Evolutionary conservation across 35 echinoderm and acorn worm species (phyloP).

Genomic region (Antedon bifida): DNA sequence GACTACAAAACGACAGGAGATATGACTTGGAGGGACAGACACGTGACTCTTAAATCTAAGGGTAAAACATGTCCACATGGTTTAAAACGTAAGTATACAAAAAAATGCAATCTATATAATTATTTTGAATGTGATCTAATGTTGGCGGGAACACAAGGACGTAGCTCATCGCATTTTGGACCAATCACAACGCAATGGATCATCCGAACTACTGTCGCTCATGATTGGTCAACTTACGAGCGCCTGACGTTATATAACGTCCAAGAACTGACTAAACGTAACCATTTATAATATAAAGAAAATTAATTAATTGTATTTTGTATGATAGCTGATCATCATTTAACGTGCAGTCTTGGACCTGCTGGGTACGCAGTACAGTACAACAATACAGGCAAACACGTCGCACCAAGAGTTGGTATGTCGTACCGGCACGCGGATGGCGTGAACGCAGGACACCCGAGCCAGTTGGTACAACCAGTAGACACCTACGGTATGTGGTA

Average conservation of each 20-base stretch:
- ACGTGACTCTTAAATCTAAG: conserved; percentile 57
- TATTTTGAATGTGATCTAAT: too few relatives aligned
- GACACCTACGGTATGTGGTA: conserved; percentile 60
- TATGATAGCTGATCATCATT: conserved; percentile 20
- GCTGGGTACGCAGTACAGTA: conserved; percentile 51
- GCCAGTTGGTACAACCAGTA: conserved; percentile 40
- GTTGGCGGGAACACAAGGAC: too few relatives aligned
- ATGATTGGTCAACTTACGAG: too few relatives aligned
- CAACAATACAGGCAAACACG: conserved; percentile 75
- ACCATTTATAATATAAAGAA: too few relatives aligned
- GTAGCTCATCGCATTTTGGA: too few relatives aligned
- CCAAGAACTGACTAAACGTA: too few relatives aligned
- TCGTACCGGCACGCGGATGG: conserved; percentile 56
- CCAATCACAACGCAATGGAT: too few relatives aligned
- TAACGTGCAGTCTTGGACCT: conserved; percentile 65
- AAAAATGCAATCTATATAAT: too few relatives aligned
- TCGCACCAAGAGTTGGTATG: conserved; percentile 69
- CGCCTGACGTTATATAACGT: too few relatives aligned
- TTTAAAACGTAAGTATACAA: conserved; percentile 23
- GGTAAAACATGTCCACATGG: conserved; percentile 53
- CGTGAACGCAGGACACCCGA: conserved; percentile 81
- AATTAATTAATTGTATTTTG: too few relatives aligned
- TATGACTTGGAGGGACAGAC: conserved; percentile 51
- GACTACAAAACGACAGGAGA: conserved; percentile 77
- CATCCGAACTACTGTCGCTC: too few relatives aligned